Conservation (phyloP, 2,113 vertebrate species). For the Anarrhichthys ocellatus region DNA sequence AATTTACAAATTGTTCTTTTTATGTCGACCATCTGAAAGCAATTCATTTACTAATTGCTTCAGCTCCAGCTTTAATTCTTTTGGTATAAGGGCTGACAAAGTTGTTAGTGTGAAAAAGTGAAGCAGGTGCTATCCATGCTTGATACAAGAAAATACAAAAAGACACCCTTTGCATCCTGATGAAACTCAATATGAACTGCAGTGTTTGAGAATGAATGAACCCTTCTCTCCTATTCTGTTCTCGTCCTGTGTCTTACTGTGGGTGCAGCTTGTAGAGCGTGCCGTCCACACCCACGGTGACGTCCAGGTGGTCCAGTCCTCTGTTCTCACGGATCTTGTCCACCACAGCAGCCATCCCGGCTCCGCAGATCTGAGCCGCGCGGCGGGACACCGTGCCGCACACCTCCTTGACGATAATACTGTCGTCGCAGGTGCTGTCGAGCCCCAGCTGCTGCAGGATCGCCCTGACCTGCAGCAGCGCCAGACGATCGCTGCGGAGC, state of each 20-base stretch:
- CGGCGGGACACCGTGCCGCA: slow-evolving; percentile 92
- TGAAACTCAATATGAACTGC: neutral
- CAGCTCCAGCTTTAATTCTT: neutral
- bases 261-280: slow-evolving; percentile 98
- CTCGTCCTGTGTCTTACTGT: slow-evolving; percentile 84
- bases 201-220: neutral
- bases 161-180: neutral
- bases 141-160: too few species aligned
- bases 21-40: neutral
- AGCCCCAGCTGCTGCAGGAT: slow-evolving; percentile 98
- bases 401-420: slow-evolving; percentile 96
- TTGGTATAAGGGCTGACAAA: neutral
- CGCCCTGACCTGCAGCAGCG: slow-evolving; percentile 94
- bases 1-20: neutral
- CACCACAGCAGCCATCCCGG: slow-evolving; percentile 96
- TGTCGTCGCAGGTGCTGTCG: slow-evolving; percentile 98
- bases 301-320: slow-evolving; percentile 89
- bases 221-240: neutral
- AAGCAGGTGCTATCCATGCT: neutral
- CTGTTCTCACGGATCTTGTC: slow-evolving; percentile 98
- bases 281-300: slow-evolving; percentile 96
- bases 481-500: slow-evolving; percentile 91
- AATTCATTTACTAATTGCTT: neutral
- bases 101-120: neutral
- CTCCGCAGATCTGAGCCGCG: slow-evolving; percentile 93